phyloP scores from a whole-genome alignment of 1,140 invertebrate genomes.

The Babylonia areolata region DNA sequence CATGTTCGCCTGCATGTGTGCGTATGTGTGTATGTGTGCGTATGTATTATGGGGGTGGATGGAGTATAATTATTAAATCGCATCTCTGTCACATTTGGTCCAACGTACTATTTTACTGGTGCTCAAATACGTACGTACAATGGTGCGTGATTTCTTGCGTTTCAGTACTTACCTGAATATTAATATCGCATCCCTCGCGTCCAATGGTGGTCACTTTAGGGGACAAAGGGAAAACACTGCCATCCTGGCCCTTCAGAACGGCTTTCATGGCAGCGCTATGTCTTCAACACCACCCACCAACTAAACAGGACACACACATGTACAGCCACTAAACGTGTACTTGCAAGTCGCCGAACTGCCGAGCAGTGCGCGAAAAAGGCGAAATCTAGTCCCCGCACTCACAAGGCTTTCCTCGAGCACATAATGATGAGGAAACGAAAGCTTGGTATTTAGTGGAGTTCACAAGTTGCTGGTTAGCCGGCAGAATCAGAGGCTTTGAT shows the following conservation, averaged over 20 bases:
- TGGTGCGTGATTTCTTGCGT: too few species aligned
- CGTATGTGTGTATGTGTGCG: too few species aligned
- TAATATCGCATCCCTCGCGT: constrained; percentile 74
- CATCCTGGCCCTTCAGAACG: constrained; percentile 70
- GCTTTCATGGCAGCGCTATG: constrained; percentile 63
- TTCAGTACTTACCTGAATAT: constrained; percentile 73
- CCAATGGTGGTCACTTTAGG: constrained; percentile 75
- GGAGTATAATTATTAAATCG: too few species aligned
- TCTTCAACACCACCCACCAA: neutral
- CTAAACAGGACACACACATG: neutral
- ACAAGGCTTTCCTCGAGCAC: neutral
- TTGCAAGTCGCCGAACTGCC: neutral
- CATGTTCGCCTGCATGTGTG: too few species aligned
- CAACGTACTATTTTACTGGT: too few species aligned
- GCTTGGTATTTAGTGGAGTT: neutral
- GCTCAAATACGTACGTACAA: too few species aligned
- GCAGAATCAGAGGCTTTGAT: neutral
- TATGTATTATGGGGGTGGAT: too few species aligned
- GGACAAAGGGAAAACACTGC: constrained; percentile 60
- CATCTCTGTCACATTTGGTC: too few species aligned
- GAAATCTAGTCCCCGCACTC: neutral
- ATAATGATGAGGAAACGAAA: neutral
- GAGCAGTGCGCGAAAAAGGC: neutral
- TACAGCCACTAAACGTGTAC: neutral
- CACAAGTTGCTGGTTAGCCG: neutral